phyloP scores from a whole-genome alignment of 2,113 vertebrate genomes.

The Dinomys branickii region DNA sequence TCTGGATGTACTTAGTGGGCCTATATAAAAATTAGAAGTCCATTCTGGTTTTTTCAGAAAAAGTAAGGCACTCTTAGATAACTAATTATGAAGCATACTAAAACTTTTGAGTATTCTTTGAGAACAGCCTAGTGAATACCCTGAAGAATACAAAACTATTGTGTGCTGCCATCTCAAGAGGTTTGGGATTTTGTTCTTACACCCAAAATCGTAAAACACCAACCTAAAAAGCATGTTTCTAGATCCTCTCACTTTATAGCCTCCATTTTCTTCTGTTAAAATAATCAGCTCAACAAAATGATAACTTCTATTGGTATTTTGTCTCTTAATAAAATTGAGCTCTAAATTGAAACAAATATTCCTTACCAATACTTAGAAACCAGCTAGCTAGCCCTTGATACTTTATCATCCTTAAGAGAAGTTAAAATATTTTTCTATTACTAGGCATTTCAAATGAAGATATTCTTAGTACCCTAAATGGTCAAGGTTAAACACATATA shows the following conservation, averaged over 20 bases:
- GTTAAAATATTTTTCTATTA: slow-evolving; percentile 36
- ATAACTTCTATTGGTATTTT: neutral
- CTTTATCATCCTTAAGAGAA: slow-evolving; percentile 9
- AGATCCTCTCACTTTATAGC: neutral
- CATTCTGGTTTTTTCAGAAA: neutral
- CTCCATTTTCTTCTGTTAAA: neutral
- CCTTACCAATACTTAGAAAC: neutral
- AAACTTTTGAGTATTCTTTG: neutral
- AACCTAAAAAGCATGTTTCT: neutral
- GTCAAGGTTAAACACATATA: neutral
- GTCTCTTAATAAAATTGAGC: slow-evolving; percentile 36
- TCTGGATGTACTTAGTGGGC: neutral
- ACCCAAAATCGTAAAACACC: neutral
- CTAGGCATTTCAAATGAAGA: neutral
- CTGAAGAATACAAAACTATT: neutral
- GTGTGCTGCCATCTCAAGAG: neutral
- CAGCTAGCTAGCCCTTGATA: neutral
- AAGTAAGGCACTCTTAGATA: slow-evolving; percentile 20
- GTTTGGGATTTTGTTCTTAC: neutral
- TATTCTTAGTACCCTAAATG: slow-evolving; percentile 1
- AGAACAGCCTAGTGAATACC: neutral
- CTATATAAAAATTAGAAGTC: slow-evolving; percentile 34
- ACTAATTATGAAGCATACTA: neutral
- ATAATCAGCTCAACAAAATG: slow-evolving; percentile 17
- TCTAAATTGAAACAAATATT: slow-evolving; percentile 51